Evolutionary conservation across 2,797 vertebrate species (phyloP), one percentile per base, ranked within the genome.

Genomic region (Microchirus variegatus): DNA sequence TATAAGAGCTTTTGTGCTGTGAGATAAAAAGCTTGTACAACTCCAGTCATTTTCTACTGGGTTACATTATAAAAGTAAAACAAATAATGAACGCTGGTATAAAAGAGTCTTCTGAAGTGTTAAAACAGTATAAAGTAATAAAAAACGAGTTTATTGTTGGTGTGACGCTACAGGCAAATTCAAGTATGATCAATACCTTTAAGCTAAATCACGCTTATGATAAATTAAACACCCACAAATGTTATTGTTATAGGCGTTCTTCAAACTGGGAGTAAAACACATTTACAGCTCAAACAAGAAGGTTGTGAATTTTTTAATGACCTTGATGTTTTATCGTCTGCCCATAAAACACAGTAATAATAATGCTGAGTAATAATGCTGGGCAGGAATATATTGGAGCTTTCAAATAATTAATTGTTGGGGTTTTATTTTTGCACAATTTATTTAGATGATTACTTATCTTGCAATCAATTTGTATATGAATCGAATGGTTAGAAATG

Each of bases 141-240:
- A 44, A 55, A 43, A 38, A 47, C 22, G 3, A 38, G 31, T 71
- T 72, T 70, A 67, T 64, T 46, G 44, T 26, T 1, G 3, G 5
- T 36, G 12, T 59, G 44, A 53, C 0, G 2, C 16, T 10, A n/a
- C 46, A 42, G 55, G 46, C 14, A 60, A 31, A 60, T 55, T 41
- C 51, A 53, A 52, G 38, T 13, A 63, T 10, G 37, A 76, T 70
- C 41, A 65, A 73, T 31, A 8, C n/a, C n/a, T n/a, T n/a, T n/a
- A n/a, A n/a, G n/a, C n/a, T n/a, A n/a, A n/a, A n/a, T n/a, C n/a
- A n/a, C n/a, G n/a, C n/a, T n/a, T n/a, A n/a, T n/a, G n/a, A n/a
- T 50, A 18, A 48, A 5, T 15, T 11, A 31, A 31, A 5, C 31
- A 31, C 15, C 5, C 4, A 48, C 5, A 5, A 14, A 10, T 31